Evolutionary conservation across 2,797 vertebrate species (phyloP).

Genomic region (Premnoplex brunnescens): DNA sequence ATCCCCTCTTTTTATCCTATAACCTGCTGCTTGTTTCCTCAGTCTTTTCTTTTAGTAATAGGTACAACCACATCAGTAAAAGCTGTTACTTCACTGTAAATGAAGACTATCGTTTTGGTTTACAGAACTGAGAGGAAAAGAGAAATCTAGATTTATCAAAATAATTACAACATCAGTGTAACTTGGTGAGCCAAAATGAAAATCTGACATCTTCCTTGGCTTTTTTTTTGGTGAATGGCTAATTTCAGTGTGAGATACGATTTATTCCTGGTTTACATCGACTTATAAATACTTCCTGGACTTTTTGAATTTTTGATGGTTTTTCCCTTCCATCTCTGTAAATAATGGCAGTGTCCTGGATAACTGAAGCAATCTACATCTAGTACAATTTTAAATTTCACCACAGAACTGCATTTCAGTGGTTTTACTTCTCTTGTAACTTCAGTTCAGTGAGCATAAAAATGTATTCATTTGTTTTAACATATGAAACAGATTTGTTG

Average conservation of each 20-base stretch:
- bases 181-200: conserved; percentile 7
- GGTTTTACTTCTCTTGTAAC: background rate
- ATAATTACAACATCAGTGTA: background rate
- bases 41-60: conserved; percentile 8
- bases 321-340: background rate
- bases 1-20: background rate
- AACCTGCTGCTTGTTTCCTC: conserved; percentile 12
- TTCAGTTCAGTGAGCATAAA: background rate
- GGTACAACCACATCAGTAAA: background rate
- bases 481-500: conserved; percentile 24
- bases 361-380: background rate
- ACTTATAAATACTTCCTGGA: background rate
- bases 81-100: background rate
- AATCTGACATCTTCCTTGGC: background rate
- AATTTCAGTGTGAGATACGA: background rate
- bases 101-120: background rate
- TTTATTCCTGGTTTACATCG: background rate
- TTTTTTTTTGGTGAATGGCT: background rate
- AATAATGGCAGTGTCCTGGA: background rate
- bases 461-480: conserved; percentile 24
- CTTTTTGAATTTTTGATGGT: background rate
- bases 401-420: background rate
- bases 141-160: background rate
- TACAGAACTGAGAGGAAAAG: conserved; percentile 8
- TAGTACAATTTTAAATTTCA: background rate